These are phyloP conservation scores for Eclectus roratus DNA, from an alignment of 2,113 vertebrate genomes.

Conservation along the genomic window DNA sequence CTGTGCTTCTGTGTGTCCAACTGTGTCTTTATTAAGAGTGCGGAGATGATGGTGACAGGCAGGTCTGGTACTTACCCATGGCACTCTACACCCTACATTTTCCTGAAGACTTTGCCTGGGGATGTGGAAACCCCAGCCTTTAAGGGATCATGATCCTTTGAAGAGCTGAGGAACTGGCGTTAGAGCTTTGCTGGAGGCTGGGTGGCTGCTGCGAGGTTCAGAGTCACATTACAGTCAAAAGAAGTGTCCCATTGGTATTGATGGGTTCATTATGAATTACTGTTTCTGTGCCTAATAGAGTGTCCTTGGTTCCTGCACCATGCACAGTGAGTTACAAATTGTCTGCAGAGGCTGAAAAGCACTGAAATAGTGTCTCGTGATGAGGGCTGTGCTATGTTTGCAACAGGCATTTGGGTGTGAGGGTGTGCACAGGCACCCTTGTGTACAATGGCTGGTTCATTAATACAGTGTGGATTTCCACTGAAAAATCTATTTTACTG, in stretches of 20 bases:
- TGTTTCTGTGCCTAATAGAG: not conserved
- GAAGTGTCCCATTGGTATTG: not conserved
- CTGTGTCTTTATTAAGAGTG: conserved; percentile 55
- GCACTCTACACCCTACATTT: conserved; percentile 43
- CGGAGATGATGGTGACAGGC: conserved; percentile 56
- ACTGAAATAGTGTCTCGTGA: not conserved
- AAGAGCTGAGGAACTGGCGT: not conserved
- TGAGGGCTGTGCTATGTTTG: not conserved
- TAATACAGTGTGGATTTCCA: rapidly evolving
- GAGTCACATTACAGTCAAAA: not conserved
- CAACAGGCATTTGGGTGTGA: not conserved
- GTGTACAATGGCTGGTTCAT: not conserved
- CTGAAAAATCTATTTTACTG: not conserved
- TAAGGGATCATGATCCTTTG: conserved; percentile 3
- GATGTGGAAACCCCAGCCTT: not conserved
- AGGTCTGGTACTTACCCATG: conserved; percentile 16
- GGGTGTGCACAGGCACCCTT: rapidly evolving
- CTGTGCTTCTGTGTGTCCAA: conserved; percentile 52
- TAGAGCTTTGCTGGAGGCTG: not conserved
- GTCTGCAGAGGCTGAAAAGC: conserved; percentile 20
- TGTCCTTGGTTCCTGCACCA: not conserved
- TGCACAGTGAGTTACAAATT: not conserved
- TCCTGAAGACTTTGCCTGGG: conserved; percentile 9
- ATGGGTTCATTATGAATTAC: not conserved
- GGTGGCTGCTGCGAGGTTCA: not conserved